phyloP scores from a whole-genome alignment of 2,888 invertebrate species.

The Drosophila kanekoi region DNA sequence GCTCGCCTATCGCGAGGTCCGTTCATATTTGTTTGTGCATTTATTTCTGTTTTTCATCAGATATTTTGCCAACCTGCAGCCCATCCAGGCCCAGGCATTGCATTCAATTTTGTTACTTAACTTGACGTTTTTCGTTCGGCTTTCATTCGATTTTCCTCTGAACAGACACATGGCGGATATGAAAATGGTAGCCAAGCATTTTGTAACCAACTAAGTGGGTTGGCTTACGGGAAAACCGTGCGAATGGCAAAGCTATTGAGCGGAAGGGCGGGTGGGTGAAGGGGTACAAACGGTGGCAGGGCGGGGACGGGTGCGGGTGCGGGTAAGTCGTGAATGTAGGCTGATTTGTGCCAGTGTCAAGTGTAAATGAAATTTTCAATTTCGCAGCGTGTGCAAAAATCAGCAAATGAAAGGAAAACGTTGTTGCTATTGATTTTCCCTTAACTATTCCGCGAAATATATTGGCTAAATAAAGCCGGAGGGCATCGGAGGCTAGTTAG shows the following conservation, averaged over 20 bases:
- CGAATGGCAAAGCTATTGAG: conserved; percentile 38
- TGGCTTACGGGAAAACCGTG: conserved; percentile 48
- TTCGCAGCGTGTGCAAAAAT: conserved; percentile 66
- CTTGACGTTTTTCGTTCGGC: conserved; percentile 31
- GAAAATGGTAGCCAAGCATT: conserved; percentile 28
- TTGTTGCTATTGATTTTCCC: conserved; percentile 66
- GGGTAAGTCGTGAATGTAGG: conserved; percentile 24
- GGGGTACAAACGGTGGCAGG: background rate
- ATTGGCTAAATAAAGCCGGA: conserved; percentile 6
- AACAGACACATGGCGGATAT: conserved; percentile 42
- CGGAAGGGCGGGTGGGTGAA: background rate
- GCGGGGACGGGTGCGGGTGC: background rate
- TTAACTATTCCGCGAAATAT: conserved; percentile 4
- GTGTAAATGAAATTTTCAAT: conserved; percentile 75
- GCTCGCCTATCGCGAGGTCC: background rate
- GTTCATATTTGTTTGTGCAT: conserved; percentile 15
- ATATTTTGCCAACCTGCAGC: background rate
- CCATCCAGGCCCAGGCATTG: background rate
- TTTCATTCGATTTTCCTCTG: conserved; percentile 17
- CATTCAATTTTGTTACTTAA: conserved; percentile 39
- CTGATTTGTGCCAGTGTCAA: conserved; percentile 61
- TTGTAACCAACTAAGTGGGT: conserved; percentile 29
- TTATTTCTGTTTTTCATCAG: conserved; percentile 16
- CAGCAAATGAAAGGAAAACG: conserved; percentile 48
- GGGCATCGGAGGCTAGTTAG: conserved; percentile 24